Evolutionary conservation across 2,888 invertebrate genomes (phyloP), one percentile per base, ranked within the genome.

Genomic region (Venustoraphidia nigricollis): DNA sequence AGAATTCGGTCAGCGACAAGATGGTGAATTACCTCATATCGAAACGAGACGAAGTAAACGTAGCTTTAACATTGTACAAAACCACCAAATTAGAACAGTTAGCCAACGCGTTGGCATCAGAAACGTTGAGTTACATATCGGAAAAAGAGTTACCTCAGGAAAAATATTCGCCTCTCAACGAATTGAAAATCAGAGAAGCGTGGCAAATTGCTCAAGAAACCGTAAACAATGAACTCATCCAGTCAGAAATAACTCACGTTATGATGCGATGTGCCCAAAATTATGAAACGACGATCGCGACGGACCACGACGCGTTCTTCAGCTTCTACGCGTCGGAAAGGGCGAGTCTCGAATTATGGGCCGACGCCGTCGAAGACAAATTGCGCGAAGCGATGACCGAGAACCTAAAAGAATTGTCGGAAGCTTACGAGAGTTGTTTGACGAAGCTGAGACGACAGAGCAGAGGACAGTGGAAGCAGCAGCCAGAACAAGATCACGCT

Each of bases 131-230:
- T 57, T 69, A 74, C 52, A 70, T 73, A 14, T 61, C 72, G 2
- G 70, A 68, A 5, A 62, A 62, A 51, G 69, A 75, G 60, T 63
- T 69, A 47, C 66, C 69, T 42, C 27, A 27, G 27, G 27, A 27
- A 27, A 27, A 27, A 27, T 27, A 27, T 27, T 64, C 67, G 50
- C 65, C 70, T 51, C 57, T 67, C 56, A 81, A 79, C 53, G 80
- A 82, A 55, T 77, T 77, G 47, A 73, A 83, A 36, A 78, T 84
- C 14, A 77, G 83, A 35, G 82, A 82, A 57, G 84, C 85, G 6
- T 83, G 82, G 78, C 77, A 79, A 38, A 73, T 80, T 50, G 86
- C 88, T 1, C 79, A 83, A 47, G 83, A 85, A 58, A 77, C 80
- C 2, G 79, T 85, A 1, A 83, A 81, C 57, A 76, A 79, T 2